Conservation (phyloP, 2,113 vertebrate genomes). For the Sphyrna mokarran region DNA sequence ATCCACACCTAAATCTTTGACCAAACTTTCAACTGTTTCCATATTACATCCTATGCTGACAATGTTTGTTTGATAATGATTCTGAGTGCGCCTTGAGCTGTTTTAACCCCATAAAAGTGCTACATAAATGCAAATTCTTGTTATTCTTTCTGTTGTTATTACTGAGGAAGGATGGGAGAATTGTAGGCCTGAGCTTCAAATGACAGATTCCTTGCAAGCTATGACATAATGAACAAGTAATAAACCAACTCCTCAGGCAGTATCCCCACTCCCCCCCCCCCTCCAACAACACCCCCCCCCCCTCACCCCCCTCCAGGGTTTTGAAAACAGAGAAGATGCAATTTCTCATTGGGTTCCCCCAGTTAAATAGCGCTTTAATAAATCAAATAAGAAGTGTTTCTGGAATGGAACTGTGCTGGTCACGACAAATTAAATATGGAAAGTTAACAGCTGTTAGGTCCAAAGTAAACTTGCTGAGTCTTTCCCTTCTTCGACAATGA, state of each 20-base stretch:
- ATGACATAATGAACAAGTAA: not conserved
- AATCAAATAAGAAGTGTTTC: slow-evolving; percentile 28
- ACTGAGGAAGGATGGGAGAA: not conserved
- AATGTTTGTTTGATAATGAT: too few species aligned
- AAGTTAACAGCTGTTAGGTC: slow-evolving; percentile 34
- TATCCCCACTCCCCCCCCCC: too few species aligned
- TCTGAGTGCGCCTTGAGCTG: too few species aligned
- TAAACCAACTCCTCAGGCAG: not conserved
- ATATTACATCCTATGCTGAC: too few species aligned
- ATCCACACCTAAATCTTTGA: too few species aligned
- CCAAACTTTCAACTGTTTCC: too few species aligned
- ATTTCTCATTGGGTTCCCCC: not conserved
- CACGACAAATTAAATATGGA: slow-evolving; percentile 37
- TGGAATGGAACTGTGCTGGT: slow-evolving; percentile 32
- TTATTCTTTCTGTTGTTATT: not conserved
- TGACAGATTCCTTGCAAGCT: not conserved
- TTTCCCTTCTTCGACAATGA: slow-evolving; percentile 32
- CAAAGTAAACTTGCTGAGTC: slow-evolving; percentile 32
- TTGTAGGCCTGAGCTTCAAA: not conserved
- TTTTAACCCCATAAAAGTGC: not conserved
- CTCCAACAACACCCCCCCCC: too few species aligned
- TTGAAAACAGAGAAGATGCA: not conserved
- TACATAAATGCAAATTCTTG: not conserved
- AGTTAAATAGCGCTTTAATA: not conserved
- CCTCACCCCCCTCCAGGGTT: not conserved